Conservation (phyloP, 1,140 invertebrate species). For the Orchestia grillus region DNA sequence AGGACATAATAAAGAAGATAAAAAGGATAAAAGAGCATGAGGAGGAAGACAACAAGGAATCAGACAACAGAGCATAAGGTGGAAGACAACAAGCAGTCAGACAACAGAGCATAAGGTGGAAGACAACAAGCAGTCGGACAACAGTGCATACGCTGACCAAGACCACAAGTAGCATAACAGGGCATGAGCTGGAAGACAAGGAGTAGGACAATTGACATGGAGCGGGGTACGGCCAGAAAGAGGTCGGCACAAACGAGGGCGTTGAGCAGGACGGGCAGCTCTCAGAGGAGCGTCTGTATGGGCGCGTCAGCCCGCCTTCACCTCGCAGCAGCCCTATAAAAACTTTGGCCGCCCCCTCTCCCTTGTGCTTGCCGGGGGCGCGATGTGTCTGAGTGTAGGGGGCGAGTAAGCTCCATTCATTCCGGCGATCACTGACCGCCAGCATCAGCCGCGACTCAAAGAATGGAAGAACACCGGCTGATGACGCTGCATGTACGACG, state of each 20-base stretch:
- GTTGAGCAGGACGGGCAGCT: neutral
- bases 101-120: neutral
- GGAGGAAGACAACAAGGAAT: no score
- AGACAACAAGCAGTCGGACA: neutral
- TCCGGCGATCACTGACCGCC: neutral
- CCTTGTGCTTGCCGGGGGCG: neutral
- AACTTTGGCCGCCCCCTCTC: neutral
- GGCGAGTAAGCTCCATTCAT: neutral
- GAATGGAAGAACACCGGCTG: neutral
- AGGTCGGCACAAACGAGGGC: neutral
- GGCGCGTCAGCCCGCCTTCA: neutral
- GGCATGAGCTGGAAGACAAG: neutral
- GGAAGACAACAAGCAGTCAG: neutral
- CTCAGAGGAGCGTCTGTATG: neutral
- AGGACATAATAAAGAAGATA: neutral
- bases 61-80: neutral
- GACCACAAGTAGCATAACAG: neutral
- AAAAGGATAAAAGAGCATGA: neutral
- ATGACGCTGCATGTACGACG: neutral
- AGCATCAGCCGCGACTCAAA: neutral
- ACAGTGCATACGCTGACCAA: neutral
- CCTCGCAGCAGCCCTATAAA: neutral
- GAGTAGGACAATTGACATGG: neutral
- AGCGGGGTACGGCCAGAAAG: neutral
- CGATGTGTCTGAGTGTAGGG: neutral